These are phyloP conservation scores for Caenorhabditis becei DNA, from an alignment of 2,888 invertebrate genomes.

Conservation along the genomic window DNA sequence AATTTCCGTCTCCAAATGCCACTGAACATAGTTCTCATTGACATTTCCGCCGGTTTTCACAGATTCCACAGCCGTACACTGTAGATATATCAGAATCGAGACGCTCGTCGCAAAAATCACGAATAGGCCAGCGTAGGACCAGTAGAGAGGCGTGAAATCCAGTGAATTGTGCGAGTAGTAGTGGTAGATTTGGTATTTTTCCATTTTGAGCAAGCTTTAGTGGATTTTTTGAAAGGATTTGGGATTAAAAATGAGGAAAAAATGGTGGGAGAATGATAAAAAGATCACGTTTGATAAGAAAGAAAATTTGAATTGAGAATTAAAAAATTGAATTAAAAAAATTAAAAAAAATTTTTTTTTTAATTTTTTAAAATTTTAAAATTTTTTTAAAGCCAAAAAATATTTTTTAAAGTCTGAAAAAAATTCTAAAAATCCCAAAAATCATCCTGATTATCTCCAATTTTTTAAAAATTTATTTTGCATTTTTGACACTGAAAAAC, in stretches of 20 bases:
- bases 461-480: neutral
- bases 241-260: conserved; percentile 8
- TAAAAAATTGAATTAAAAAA: neutral
- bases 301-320: neutral
- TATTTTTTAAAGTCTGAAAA: too few species aligned
- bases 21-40: conserved; percentile 31
- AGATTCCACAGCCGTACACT: conserved; percentile 4
- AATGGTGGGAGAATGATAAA: neutral
- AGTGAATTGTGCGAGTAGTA: conserved; percentile 16
- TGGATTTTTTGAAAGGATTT: neutral
- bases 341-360: too few species aligned
- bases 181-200: conserved; percentile 53
- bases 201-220: too few species aligned
- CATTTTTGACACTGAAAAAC: too few species aligned
- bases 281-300: too few species aligned
- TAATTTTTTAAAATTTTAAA: too few species aligned
- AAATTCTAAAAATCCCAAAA: neutral
- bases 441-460: neutral
- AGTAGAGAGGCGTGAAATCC: conserved; percentile 9
- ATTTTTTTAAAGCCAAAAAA: too few species aligned
- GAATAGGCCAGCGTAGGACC: conserved; percentile 26
- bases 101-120: conserved; percentile 15
- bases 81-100: conserved; percentile 18
- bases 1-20: conserved; percentile 15
- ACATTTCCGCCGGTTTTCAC: neutral